Conservation (phyloP, 2,888 invertebrate genomes). For the Chesias legatella region DNA sequence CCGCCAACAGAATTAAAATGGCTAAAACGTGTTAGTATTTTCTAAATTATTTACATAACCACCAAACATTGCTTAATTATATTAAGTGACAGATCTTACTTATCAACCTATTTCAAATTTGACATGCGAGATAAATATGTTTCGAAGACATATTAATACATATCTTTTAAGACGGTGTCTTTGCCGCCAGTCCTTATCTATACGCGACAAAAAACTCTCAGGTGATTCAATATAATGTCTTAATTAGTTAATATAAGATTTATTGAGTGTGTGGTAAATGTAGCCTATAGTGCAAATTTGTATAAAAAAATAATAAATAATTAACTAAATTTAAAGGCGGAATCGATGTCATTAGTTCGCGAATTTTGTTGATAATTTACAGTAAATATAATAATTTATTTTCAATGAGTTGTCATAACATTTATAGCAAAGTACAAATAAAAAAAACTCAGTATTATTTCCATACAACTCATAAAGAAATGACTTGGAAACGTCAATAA, state of each 20-base stretch:
- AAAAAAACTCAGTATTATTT: too few relatives aligned
- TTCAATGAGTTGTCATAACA: too few relatives aligned
- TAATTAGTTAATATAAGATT: constrained; percentile 57
- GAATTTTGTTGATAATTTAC: too few relatives aligned
- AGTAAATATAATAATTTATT: too few relatives aligned
- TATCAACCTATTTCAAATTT: constrained; percentile 62
- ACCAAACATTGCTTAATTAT: constrained; percentile 16
- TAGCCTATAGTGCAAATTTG: constrained; percentile 5
- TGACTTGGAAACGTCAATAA: too few relatives aligned
- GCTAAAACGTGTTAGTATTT: too few relatives aligned
- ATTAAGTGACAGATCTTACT: constrained; percentile 22
- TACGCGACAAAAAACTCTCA: constrained; percentile 35
- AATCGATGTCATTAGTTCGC: too few relatives aligned
- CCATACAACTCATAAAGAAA: too few relatives aligned
- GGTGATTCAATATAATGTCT: constrained; percentile 46
- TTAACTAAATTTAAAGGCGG: constrained; percentile 17
- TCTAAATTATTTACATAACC: constrained; percentile 2
- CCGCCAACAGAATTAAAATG: too few relatives aligned
- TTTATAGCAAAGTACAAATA: too few relatives aligned
- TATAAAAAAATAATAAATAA: background rate
- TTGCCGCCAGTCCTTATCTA: constrained; percentile 44
- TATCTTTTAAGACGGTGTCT: constrained; percentile 26
- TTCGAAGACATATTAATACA: constrained; percentile 28
- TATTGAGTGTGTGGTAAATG: constrained; percentile 31
- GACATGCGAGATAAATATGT: constrained; percentile 58